Conservation (phyloP, 2,113 vertebrate genomes). For the Motacilla alba region DNA sequence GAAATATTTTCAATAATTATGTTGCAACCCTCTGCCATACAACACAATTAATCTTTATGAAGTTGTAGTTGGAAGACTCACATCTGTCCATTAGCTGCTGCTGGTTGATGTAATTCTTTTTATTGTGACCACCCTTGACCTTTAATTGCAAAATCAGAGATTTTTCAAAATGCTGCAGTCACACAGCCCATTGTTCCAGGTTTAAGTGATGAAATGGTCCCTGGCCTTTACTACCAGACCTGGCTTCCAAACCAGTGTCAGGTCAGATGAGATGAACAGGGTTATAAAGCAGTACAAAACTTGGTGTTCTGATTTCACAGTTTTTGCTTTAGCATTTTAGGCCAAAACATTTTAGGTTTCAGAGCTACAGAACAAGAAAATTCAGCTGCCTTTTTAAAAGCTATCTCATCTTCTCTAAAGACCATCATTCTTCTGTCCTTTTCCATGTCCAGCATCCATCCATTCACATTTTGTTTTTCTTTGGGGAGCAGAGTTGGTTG, state of each 20-base stretch:
- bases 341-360: neutral
- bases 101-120: neutral
- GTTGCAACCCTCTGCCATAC: neutral
- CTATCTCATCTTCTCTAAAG: neutral
- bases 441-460: rapidly evolving
- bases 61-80: neutral
- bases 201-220: neutral
- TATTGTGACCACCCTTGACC: slow-evolving; percentile 11
- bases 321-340: neutral
- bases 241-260: neutral
- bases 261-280: neutral
- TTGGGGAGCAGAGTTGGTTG: neutral
- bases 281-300: neutral
- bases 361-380: neutral
- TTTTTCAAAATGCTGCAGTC: neutral
- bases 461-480: neutral
- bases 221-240: neutral
- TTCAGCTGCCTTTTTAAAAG: neutral
- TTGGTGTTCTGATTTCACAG: neutral
- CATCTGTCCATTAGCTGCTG: neutral
- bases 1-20: neutral
- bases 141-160: slow-evolving; percentile 23
- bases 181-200: neutral
- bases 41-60: neutral
- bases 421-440: neutral